Conservation (phyloP, 2,113 vertebrate genomes). For the Sminthopsis crassicaudata region DNA sequence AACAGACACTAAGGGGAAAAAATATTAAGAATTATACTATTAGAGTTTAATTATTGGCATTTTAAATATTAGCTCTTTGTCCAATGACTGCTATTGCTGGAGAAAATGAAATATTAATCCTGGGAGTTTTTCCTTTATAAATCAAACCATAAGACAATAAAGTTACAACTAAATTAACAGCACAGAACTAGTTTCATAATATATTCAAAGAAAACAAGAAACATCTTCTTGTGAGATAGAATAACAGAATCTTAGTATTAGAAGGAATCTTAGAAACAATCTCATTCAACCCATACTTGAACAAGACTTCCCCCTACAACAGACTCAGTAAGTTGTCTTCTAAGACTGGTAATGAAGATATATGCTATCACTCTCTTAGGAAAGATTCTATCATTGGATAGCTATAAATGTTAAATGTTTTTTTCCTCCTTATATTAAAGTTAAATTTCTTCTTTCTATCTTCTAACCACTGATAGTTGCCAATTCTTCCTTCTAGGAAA, state of each 20-base stretch:
- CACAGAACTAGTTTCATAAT: background rate
- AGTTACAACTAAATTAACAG: background rate
- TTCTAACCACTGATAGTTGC: background rate
- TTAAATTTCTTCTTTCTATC: background rate
- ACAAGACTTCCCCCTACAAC: background rate
- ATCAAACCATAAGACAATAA: background rate
- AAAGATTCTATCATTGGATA: background rate
- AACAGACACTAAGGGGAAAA: background rate
- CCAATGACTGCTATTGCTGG: background rate
- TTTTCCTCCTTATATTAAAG: background rate
- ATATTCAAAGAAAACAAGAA: background rate
- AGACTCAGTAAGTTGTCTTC: background rate
- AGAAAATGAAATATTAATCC: background rate
- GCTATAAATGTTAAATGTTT: background rate
- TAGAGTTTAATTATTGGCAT: background rate
- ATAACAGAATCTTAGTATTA: background rate
- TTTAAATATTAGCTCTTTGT: background rate
- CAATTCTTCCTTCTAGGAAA: background rate
- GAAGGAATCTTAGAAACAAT: background rate
- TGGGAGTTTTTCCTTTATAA: background rate
- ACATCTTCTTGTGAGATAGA: background rate
- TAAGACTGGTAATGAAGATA: too few species aligned
- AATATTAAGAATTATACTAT: background rate
- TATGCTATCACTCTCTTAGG: background rate
- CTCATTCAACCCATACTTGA: background rate